These are phyloP conservation scores for Cataglyphis livida DNA, from an alignment of 2,888 invertebrate species.

Conservation along the genomic window DNA sequence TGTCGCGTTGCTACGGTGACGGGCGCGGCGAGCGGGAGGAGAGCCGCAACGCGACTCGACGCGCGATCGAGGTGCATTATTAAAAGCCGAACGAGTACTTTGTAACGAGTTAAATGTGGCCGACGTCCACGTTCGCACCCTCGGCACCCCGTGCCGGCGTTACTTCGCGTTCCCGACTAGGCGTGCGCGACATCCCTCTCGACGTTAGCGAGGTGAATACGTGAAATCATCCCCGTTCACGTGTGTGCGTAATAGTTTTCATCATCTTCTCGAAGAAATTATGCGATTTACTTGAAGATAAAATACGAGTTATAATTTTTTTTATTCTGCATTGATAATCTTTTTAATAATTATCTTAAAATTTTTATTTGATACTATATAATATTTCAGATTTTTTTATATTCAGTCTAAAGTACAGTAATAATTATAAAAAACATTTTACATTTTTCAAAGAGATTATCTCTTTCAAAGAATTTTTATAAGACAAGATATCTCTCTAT, in stretches of 20 bases:
- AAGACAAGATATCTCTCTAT: too few relatives aligned
- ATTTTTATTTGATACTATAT: too few relatives aligned
- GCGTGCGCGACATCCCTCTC: conserved; percentile 13
- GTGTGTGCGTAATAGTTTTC: not conserved
- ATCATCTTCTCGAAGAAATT: not conserved
- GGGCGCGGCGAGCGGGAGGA: conserved; percentile 70
- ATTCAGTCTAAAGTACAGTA: too few relatives aligned
- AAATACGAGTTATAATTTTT: too few relatives aligned
- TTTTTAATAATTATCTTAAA: not conserved
- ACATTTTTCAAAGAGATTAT: too few relatives aligned
- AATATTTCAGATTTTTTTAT: not conserved
- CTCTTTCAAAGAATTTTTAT: too few relatives aligned
- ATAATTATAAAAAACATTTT: too few relatives aligned
- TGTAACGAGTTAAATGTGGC: conserved; percentile 64
- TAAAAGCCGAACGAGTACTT: conserved; percentile 78
- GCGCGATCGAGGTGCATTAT: conserved; percentile 78
- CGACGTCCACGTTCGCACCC: conserved; percentile 27
- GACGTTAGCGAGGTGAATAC: not conserved
- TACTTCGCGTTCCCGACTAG: conserved; percentile 21
- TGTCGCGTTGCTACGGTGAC: conserved; percentile 79
- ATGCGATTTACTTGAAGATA: not conserved
- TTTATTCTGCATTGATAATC: not conserved
- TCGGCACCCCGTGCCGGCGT: conserved; percentile 21
- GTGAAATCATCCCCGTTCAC: not conserved
- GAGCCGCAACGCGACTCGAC: conserved; percentile 71